These are phyloP conservation scores for Lycaena phlaeas DNA, from an alignment of 2,888 invertebrate species.

Conservation along the genomic window DNA sequence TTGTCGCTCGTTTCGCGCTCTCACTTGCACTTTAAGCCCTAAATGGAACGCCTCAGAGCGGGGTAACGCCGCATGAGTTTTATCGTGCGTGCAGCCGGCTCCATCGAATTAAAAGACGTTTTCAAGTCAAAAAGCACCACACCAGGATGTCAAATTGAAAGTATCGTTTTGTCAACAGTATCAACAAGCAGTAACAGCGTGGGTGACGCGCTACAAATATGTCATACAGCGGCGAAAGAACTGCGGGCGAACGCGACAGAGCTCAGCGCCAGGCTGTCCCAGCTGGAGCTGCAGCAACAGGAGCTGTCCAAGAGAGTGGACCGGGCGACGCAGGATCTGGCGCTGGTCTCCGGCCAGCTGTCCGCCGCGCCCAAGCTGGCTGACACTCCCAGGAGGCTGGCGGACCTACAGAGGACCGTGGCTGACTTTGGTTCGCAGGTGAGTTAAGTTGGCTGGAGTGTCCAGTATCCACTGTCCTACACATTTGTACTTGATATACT, in stretches of 20 bases:
- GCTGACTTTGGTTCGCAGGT: slow-evolving; percentile 75
- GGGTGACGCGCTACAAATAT: slow-evolving; percentile 79
- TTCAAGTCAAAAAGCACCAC: too few relatives aligned
- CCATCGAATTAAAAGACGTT: too few relatives aligned
- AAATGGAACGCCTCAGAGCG: too few relatives aligned
- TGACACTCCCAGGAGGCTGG: slow-evolving; percentile 70
- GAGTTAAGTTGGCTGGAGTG: too few relatives aligned
- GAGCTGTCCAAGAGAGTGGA: slow-evolving; percentile 40
- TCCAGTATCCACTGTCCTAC: too few relatives aligned
- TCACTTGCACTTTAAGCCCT: too few relatives aligned
- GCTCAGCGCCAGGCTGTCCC: slow-evolving; percentile 70
- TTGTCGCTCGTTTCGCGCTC: too few relatives aligned
- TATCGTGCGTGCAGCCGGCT: too few relatives aligned
- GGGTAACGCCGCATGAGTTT: too few relatives aligned
- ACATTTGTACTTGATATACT: too few relatives aligned
- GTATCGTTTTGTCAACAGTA: slow-evolving; percentile 62
- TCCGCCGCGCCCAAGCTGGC: slow-evolving; percentile 74
- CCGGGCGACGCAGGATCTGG: slow-evolving; percentile 60
- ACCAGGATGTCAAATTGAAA: too few relatives aligned
- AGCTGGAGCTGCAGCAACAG: slow-evolving; percentile 70
- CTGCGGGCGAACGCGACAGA: slow-evolving; percentile 78
- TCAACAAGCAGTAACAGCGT: slow-evolving; percentile 79
- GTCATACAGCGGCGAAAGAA: slow-evolving; percentile 79
- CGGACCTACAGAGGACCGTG: slow-evolving; percentile 69
- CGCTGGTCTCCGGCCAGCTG: slow-evolving; percentile 70